These are phyloP conservation scores for Hanleya hanleyi DNA, from an alignment of 2,888 invertebrate genomes.

Conservation along the genomic window DNA sequence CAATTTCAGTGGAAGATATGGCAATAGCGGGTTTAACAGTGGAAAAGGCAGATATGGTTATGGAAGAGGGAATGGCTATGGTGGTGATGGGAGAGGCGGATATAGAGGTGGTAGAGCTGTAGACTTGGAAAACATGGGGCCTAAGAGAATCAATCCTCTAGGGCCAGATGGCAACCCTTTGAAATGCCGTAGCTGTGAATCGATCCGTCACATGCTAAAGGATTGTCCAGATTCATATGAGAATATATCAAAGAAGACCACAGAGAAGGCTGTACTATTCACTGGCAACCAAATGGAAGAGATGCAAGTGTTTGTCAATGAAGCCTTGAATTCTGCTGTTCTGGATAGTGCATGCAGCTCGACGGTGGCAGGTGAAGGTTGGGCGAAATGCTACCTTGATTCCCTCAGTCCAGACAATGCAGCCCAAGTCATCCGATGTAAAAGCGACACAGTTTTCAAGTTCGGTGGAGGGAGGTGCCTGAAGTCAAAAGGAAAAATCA, in stretches of 20 bases:
- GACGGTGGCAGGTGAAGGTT: constrained; percentile 4
- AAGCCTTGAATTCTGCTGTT: constrained; percentile 3
- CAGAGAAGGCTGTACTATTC: not conserved
- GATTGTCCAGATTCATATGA: not conserved
- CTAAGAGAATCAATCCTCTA: constrained; percentile 19
- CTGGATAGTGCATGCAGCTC: constrained; percentile 12
- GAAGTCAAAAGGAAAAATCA: constrained; percentile 12
- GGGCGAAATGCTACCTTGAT: constrained; percentile 4
- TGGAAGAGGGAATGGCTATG: too few species aligned
- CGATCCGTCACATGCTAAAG: not conserved
- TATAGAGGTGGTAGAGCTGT: too few species aligned
- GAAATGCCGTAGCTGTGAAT: not conserved
- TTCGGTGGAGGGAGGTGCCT: not conserved
- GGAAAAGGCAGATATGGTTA: too few species aligned
- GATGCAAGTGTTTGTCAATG: constrained; percentile 9
- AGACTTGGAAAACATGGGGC: too few species aligned
- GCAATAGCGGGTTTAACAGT: too few species aligned
- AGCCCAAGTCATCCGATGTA: not conserved
- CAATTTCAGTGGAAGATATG: too few species aligned
- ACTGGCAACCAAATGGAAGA: not conserved
- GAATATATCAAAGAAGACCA: not conserved
- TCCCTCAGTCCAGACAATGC: not conserved
- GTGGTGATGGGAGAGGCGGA: too few species aligned
- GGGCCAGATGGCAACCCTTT: not conserved
- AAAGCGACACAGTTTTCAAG: constrained; percentile 12